phyloP scores from a whole-genome alignment of 1,140 invertebrate species.

The Arctopsyche grandis region DNA sequence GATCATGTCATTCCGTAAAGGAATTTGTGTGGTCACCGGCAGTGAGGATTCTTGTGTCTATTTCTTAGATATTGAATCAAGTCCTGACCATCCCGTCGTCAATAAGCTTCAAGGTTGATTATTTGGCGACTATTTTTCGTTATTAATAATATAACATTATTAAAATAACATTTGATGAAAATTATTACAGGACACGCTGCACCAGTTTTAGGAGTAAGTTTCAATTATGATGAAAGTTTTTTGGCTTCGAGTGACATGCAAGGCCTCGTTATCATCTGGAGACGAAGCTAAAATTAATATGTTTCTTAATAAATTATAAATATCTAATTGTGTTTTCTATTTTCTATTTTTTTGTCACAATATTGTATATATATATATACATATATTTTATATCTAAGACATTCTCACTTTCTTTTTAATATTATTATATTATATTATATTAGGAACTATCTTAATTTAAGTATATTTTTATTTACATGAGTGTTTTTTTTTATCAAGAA shows the following conservation, averaged over 20 bases:
- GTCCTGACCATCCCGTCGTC: slow-evolving; percentile 75
- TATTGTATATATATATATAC: not conserved
- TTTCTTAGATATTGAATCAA: slow-evolving; percentile 82
- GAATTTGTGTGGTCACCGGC: slow-evolving; percentile 83
- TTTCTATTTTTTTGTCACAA: not conserved
- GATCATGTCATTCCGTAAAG: slow-evolving; percentile 82
- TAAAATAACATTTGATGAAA: not conserved
- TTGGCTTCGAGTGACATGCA: slow-evolving; percentile 85
- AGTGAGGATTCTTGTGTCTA: slow-evolving; percentile 89
- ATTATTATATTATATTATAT: no score
- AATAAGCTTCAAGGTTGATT: slow-evolving; percentile 81
- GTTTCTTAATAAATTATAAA: slow-evolving; percentile 10
- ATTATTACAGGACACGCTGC: slow-evolving; percentile 73
- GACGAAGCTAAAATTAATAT: slow-evolving; percentile 60
- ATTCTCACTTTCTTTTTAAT: no score
- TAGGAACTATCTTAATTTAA: no score
- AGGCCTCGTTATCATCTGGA: slow-evolving; percentile 89
- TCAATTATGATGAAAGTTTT: slow-evolving; percentile 91
- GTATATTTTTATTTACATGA: no score
- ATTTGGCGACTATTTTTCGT: not conserved
- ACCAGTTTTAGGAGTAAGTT: slow-evolving; percentile 83
- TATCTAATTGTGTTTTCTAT: not conserved
- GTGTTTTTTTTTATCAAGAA: no score
- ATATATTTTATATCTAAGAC: not conserved
- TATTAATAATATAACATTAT: not conserved